A percentile compares a stretch with the other conserved stretches of the same genome.
Evolutionary conservation across 2,797 vertebrate species (phyloP).

Genomic region (Lagocephalus sceleratus): DNA sequence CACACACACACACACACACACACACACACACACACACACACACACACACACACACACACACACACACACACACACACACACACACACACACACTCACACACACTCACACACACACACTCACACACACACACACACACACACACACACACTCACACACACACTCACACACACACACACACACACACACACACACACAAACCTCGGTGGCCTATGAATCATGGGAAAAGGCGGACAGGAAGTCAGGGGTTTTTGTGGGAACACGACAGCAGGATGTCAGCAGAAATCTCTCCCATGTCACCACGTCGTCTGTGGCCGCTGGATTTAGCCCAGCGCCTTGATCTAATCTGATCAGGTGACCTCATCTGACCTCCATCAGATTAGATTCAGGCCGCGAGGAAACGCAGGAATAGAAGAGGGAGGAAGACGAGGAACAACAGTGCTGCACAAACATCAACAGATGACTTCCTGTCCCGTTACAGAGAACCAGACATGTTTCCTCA

Average conservation of each 20-base stretch:
- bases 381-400: constrained; percentile 20
- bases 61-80: neutral
- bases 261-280: too few species aligned
- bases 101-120: neutral
- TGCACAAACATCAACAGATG: constrained; percentile 2
- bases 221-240: constrained; percentile 47
- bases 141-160: too few species aligned
- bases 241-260: neutral
- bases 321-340: neutral
- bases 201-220: constrained; percentile 33
- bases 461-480: constrained; percentile 1
- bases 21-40: neutral
- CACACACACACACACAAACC: neutral
- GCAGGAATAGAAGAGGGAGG: constrained; percentile 38
- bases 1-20: neutral
- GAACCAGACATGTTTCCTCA: neutral
- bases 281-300: neutral
- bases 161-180: neutral
- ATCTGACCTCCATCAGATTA: constrained; percentile 28
- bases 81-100: too few species aligned
- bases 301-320: neutral
- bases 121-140: too few species aligned
- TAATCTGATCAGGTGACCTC: constrained; percentile 31
- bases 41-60: neutral
- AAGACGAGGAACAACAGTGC: neutral